phyloP scores from a whole-genome alignment of 1,140 invertebrate genomes.

The Pteromalus puparum region DNA sequence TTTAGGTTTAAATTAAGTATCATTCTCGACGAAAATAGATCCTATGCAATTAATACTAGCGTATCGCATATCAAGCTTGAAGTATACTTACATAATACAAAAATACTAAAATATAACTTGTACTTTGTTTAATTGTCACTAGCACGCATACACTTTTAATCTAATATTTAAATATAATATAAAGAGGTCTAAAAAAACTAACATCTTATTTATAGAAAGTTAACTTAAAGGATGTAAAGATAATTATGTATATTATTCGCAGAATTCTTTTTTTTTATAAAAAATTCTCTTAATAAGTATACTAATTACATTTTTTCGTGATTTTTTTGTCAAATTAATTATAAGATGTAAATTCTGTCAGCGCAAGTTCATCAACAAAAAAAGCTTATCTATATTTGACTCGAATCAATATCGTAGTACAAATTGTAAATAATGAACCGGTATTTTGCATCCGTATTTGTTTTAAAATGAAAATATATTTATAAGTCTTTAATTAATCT shows the following conservation, averaged over 20 bases:
- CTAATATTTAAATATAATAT: slow-evolving; percentile 19
- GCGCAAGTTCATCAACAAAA: not conserved
- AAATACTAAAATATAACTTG: slow-evolving; percentile 19
- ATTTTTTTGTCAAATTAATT: not conserved
- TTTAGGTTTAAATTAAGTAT: slow-evolving; percentile 36
- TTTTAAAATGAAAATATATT: slow-evolving; percentile 2
- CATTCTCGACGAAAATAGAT: slow-evolving; percentile 11
- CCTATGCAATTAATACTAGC: not conserved
- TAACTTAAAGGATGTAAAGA: not conserved
- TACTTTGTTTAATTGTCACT: slow-evolving; percentile 28
- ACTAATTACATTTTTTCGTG: slow-evolving; percentile 26
- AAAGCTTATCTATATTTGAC: not conserved
- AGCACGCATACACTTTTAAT: slow-evolving; percentile 14
- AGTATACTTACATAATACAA: slow-evolving; percentile 16
- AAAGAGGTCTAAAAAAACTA: slow-evolving; percentile 10
- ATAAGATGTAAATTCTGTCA: not conserved
- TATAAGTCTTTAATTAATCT: not conserved
- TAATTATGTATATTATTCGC: not conserved
- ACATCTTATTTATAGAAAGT: slow-evolving; percentile 19
- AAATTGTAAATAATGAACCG: not conserved
- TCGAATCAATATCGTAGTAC: not conserved
- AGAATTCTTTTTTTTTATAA: not conserved
- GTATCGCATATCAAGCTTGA: not conserved
- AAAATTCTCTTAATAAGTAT: not conserved
- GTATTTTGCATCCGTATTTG: slow-evolving; percentile 1